These are phyloP conservation scores for Calameuta idolon DNA, from an alignment of 2,888 invertebrate genomes.

Conservation along the genomic window DNA sequence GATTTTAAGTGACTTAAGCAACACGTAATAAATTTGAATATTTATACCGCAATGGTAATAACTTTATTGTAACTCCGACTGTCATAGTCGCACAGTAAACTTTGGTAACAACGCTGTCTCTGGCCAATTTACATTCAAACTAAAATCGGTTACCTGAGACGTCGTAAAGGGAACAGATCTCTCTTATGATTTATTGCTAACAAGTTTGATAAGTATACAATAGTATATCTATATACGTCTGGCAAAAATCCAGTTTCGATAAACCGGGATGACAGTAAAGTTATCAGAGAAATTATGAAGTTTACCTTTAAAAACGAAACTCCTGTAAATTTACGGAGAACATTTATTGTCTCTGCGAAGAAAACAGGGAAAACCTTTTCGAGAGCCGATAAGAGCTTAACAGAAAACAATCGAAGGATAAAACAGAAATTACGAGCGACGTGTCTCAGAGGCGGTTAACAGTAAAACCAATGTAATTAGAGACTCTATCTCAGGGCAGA, in stretches of 20 bases:
- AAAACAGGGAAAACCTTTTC: background rate
- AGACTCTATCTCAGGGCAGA: constrained; percentile 15
- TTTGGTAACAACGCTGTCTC: background rate
- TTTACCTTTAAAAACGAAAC: background rate
- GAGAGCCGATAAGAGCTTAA: background rate
- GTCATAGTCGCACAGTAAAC: background rate
- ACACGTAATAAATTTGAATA: background rate
- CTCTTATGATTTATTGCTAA: background rate
- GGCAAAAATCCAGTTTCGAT: background rate
- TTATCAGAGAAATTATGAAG: background rate
- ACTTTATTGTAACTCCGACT: background rate
- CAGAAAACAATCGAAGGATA: background rate
- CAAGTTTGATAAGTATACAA: background rate
- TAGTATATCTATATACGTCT: background rate
- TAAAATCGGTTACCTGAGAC: background rate
- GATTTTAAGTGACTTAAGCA: background rate
- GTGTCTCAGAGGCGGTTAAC: constrained; percentile 3
- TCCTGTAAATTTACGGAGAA: background rate
- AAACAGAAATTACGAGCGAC: background rate
- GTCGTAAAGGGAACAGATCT: background rate
- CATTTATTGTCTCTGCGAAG: background rate
- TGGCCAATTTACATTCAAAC: background rate
- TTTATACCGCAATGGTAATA: background rate
- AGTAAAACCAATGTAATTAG: constrained; percentile 21
- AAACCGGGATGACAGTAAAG: background rate